These are phyloP conservation scores for Grammomys surdaster DNA, from an alignment of 2,113 vertebrate species.

Conservation along the genomic window DNA sequence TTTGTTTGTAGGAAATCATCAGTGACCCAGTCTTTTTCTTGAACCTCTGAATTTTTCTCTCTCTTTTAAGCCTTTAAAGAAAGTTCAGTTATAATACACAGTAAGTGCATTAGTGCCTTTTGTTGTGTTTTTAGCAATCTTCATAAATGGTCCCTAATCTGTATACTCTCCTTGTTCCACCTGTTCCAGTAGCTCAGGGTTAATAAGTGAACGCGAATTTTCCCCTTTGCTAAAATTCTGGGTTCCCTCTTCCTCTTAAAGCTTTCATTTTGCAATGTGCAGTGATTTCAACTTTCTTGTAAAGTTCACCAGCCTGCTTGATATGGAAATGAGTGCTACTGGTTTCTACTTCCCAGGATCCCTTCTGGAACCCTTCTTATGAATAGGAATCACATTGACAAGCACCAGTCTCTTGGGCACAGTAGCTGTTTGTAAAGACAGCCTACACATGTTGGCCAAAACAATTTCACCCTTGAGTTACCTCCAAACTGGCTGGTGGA, in stretches of 20 bases:
- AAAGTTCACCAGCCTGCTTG: constrained; percentile 59
- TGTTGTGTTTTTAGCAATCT: constrained; percentile 31
- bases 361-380: constrained; percentile 64
- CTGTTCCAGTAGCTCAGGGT: neutral
- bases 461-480: constrained; percentile 78
- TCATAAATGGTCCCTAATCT: neutral
- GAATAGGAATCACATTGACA: constrained; percentile 65
- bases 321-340: constrained; percentile 61
- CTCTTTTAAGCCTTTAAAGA: neutral
- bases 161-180: neutral
- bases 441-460: constrained; percentile 73
- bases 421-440: constrained; percentile 69
- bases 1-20: neutral
- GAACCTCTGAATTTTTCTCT: constrained; percentile 9
- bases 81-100: neutral
- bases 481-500: constrained; percentile 72
- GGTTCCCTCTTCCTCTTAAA: neutral
- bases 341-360: constrained; percentile 66
- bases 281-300: constrained; percentile 52
- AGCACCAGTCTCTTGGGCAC: constrained; percentile 62
- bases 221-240: constrained; percentile 44
- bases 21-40: neutral
- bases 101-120: neutral
- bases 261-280: constrained; percentile 20
- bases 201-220: constrained; percentile 28